These are phyloP conservation scores for Plebejus anna DNA, from an alignment of 2,888 invertebrate genomes.

Conservation along the genomic window DNA sequence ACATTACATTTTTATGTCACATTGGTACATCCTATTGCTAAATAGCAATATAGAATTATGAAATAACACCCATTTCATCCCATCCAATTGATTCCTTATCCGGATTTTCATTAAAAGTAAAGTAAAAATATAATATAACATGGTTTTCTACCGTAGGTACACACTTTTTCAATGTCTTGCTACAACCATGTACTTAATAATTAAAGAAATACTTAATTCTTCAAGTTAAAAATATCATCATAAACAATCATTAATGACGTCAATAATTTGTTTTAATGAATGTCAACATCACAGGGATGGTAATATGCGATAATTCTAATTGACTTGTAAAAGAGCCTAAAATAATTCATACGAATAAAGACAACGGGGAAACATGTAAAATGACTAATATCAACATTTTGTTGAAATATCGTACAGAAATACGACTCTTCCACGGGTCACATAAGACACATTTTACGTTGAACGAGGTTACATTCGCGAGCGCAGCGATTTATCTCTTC, in stretches of 20 bases:
- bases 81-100: too few relatives aligned
- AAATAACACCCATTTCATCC: too few relatives aligned
- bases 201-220: neutral
- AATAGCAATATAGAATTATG: too few relatives aligned
- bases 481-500: conserved; percentile 64
- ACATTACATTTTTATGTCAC: too few relatives aligned
- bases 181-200: neutral
- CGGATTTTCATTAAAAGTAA: too few relatives aligned
- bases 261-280: conserved; percentile 28
- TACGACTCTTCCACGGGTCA: conserved; percentile 33
- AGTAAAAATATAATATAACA: neutral
- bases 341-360: conserved; percentile 49
- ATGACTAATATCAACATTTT: conserved; percentile 67
- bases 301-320: conserved; percentile 40
- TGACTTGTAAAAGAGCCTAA: conserved; percentile 40
- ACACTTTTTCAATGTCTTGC: too few relatives aligned
- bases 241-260: conserved; percentile 7
- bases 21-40: too few relatives aligned
- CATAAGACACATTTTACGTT: conserved; percentile 35
- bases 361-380: conserved; percentile 62
- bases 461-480: conserved; percentile 37
- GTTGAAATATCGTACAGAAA: conserved; percentile 35
- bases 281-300: conserved; percentile 24
- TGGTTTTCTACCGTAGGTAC: neutral
- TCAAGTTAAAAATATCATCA: neutral